Percentiles rank a stretch among this genome's conserved stretches.
Evolutionary conservation across 2,888 invertebrate genomes (phyloP).

Genomic region (Tipula unca): DNA sequence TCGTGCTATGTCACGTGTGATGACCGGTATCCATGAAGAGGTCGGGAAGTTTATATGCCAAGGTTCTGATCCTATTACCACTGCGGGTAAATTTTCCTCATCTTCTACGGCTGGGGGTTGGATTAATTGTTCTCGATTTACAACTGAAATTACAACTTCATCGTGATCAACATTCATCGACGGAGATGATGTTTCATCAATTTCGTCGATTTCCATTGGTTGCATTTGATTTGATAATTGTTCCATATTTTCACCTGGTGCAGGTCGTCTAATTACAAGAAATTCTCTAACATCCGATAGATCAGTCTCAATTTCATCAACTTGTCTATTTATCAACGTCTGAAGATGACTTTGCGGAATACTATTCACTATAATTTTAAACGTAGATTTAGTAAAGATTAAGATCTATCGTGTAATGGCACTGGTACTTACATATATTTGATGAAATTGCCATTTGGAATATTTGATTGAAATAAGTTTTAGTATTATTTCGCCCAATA

Average conservation of each 20-base stretch:
- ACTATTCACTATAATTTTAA: not conserved
- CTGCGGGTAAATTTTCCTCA: conserved; percentile 43
- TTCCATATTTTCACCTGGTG: conserved; percentile 21
- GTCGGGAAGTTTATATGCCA: conserved; percentile 57
- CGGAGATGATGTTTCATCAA: conserved; percentile 30
- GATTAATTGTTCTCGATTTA: conserved; percentile 23
- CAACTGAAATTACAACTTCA: conserved; percentile 22
- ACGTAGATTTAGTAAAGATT: not conserved
- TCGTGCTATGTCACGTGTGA: conserved; percentile 66
- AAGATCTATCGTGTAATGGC: too few species aligned
- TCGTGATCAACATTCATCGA: conserved; percentile 22
- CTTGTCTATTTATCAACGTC: conserved; percentile 16
- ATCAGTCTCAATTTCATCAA: conserved; percentile 24
- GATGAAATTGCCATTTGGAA: conserved; percentile 27
- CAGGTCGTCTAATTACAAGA: conserved; percentile 27
- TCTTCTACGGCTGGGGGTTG: conserved; percentile 20
- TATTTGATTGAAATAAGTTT: conserved; percentile 36
- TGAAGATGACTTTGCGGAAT: not conserved
- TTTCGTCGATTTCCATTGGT: conserved; percentile 48
- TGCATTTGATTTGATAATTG: conserved; percentile 23
- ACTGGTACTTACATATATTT: conserved; percentile 25
- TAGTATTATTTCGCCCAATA: conserved; percentile 36
- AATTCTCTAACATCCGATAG: conserved; percentile 27
- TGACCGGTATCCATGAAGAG: conserved; percentile 78
- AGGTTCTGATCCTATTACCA: conserved; percentile 47